Conservation (phyloP, 2,888 invertebrate species). For the Nomada flava region DNA sequence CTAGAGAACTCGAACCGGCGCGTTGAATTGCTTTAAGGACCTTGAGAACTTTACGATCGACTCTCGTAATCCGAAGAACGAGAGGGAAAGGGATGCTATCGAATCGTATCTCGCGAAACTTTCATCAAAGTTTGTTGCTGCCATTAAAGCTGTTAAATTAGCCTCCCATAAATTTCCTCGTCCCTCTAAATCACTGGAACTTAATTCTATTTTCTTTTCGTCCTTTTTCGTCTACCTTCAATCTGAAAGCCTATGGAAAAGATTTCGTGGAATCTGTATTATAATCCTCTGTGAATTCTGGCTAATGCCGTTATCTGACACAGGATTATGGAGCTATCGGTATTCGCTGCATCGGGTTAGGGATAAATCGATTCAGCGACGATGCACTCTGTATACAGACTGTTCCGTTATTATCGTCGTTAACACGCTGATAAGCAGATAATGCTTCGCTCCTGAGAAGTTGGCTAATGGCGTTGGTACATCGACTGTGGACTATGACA, state of each 20-base stretch:
- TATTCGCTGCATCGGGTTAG: slow-evolving; percentile 28
- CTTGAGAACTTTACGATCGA: slow-evolving; percentile 21
- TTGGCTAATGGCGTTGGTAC: slow-evolving; percentile 26
- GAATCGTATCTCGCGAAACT: slow-evolving; percentile 1
- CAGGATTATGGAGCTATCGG: slow-evolving; percentile 33
- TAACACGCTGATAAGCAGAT: slow-evolving; percentile 54
- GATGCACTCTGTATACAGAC: slow-evolving; percentile 31
- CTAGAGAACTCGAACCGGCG: not conserved
- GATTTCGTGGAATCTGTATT: not conserved
- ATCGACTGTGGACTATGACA: slow-evolving; percentile 42
- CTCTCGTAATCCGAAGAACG: slow-evolving; percentile 1
- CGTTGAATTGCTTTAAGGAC: slow-evolving; percentile 25
- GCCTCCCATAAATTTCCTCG: not conserved
- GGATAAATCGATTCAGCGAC: slow-evolving; percentile 46
- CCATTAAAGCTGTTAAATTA: not conserved
- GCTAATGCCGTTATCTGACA: slow-evolving; percentile 36
- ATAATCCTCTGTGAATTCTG: slow-evolving; percentile 18
- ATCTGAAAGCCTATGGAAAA: not conserved
- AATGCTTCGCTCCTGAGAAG: slow-evolving; percentile 26
- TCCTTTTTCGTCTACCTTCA: not conserved
- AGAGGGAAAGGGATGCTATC: slow-evolving; percentile 6
- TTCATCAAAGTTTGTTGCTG: slow-evolving; percentile 8
- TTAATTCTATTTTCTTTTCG: not conserved
- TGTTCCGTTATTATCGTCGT: slow-evolving; percentile 48
- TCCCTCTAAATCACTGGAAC: not conserved